Evolutionary conservation across 2,888 invertebrate genomes (phyloP), one percentile per base, ranked within the genome.

Genomic region (Sinhomidia bicolor): DNA sequence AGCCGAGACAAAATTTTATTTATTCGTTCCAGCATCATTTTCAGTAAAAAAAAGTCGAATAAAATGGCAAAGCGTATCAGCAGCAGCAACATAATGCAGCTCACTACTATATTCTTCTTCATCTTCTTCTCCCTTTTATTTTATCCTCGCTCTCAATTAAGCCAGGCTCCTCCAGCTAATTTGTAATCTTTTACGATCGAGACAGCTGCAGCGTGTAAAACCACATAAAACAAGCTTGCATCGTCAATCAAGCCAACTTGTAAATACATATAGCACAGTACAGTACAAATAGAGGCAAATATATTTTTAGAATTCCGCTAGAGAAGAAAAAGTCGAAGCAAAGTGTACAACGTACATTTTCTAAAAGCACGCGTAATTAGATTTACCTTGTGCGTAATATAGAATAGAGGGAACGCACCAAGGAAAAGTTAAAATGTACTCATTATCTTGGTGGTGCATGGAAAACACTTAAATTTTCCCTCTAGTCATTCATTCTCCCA

Each of bases 181-280:
- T 88, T 54, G 57, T 65, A 83, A 76, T 82, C 82, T 83, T 83
- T 88, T 88, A 88, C 57, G 88, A 88, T 60, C 81, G 29, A 47
- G 76, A 68, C 88, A 88, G 88, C 88, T 88, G 88, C 83, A 88
- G 20, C 51, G 74, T 57, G 41, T 85, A 79, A 86, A 86, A 80
- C 86, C 86, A 86, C 86, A 86, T 86, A 71, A 86, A 86, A 86
- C 65, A 51, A 1, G 23, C 32, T 47, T 57, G 44, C 57, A 65
- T 65, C 60, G 26, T 60, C 26, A 60, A 14, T 29, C 60, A 60
- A 29, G n/a, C 14, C 23, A 60, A 23, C 60, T 60, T 60, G 12
- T 29, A 23, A 4, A n/a, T n/a, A n/a, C n/a, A n/a, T 60, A 29
- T 14, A 26, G 29, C 29, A 10, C 29, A 14, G 29, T 14, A 29